Percentiles rank a stretch among this genome's conserved stretches.
phyloP scores from a whole-genome alignment of 2,888 invertebrate genomes.

The Chironomus tentans region DNA sequence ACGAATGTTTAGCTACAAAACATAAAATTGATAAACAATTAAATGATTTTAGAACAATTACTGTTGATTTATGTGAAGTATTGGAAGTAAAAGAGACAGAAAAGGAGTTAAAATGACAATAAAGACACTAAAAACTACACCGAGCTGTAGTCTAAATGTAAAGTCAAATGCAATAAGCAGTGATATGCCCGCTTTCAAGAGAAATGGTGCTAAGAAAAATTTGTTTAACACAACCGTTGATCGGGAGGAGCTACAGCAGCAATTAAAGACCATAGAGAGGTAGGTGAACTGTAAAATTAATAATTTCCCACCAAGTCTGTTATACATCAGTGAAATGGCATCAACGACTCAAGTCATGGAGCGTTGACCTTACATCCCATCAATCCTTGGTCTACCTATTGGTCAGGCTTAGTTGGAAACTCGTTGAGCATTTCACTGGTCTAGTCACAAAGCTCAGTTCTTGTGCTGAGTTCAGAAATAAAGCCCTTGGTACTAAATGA shows the following conservation, averaged over 20 bases:
- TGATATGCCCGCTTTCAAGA: not conserved
- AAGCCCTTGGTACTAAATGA: too few relatives aligned
- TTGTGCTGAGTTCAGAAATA: too few relatives aligned
- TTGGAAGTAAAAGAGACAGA: not conserved
- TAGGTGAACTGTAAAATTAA: not conserved
- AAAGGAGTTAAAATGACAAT: not conserved
- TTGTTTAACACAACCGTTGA: conserved; percentile 10
- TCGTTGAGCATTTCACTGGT: too few relatives aligned
- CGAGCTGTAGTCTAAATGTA: not conserved
- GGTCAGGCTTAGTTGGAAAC: too few relatives aligned
- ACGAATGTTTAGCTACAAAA: not conserved
- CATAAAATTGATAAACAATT: not conserved
- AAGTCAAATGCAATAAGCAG: not conserved
- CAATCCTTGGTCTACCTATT: too few relatives aligned
- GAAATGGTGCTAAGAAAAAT: not conserved
- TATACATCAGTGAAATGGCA: too few relatives aligned
- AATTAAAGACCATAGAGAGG: not conserved
- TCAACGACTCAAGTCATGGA: too few relatives aligned
- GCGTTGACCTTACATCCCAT: too few relatives aligned
- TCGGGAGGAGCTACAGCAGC: not conserved
- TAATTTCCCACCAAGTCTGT: too few relatives aligned
- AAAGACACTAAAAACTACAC: not conserved
- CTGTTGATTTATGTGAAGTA: not conserved
- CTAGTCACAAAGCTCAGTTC: too few relatives aligned
- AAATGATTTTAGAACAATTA: not conserved